Percentiles rank a stretch among this genome's conserved stretches.
phyloP scores from a whole-genome alignment of 2,113 vertebrate species.

The Brachypodius melanocephalos region DNA sequence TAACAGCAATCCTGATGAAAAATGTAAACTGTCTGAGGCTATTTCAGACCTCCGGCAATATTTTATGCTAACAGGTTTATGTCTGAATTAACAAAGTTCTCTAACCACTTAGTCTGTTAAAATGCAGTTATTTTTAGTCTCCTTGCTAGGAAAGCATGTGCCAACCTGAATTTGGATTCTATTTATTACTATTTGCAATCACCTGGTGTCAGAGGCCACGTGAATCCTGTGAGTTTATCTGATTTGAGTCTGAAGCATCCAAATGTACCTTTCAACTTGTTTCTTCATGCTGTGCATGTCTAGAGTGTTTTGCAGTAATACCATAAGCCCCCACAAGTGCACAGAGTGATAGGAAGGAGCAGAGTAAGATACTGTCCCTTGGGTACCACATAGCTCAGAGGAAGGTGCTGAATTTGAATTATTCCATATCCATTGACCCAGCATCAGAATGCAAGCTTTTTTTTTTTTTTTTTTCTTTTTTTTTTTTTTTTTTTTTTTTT shows the following conservation, averaged over 20 bases:
- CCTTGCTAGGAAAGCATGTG: slow-evolving; percentile 32
- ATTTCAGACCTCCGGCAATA: slow-evolving; percentile 51
- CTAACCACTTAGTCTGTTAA: slow-evolving; percentile 48
- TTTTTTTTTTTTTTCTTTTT: background rate
- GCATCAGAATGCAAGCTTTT: slow-evolving; percentile 21
- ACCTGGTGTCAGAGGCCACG: slow-evolving; percentile 26
- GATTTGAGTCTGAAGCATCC: slow-evolving; percentile 55
- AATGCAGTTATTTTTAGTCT: slow-evolving; percentile 31
- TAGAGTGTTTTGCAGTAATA: slow-evolving; percentile 44
- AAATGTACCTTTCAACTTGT: slow-evolving; percentile 38
- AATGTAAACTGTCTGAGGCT: slow-evolving; percentile 53
- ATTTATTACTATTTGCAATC: slow-evolving; percentile 56
- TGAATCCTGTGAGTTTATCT: slow-evolving; percentile 57
- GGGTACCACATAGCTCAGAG: slow-evolving; percentile 14
- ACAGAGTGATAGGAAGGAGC: slow-evolving; percentile 49
- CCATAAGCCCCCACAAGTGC: slow-evolving; percentile 59
- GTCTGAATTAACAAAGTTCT: slow-evolving; percentile 50
- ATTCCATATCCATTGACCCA: slow-evolving; percentile 25
- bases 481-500: background rate
- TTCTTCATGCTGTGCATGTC: slow-evolving; percentile 64
- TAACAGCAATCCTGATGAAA: slow-evolving; percentile 46
- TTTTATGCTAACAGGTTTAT: slow-evolving; percentile 58
- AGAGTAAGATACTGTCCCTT: slow-evolving; percentile 20
- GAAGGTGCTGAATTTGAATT: slow-evolving; percentile 63
- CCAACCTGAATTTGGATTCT: slow-evolving; percentile 56